These are phyloP conservation scores for Enteromius viviparus DNA, from an alignment of 2,797 vertebrate species.

Conservation along the genomic window DNA sequence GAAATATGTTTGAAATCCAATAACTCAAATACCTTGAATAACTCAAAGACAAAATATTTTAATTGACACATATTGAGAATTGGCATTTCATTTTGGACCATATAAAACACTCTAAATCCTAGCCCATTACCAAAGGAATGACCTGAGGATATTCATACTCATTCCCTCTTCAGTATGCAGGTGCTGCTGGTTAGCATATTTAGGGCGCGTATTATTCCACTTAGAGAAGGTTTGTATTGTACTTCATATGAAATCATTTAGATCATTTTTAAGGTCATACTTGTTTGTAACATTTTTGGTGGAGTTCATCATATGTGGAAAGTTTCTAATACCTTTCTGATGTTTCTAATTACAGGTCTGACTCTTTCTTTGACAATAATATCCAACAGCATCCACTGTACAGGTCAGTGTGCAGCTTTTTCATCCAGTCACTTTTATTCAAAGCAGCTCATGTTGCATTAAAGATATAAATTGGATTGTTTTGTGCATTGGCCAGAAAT, in stretches of 20 bases:
- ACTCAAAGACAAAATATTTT: not conserved
- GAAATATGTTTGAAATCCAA: not conserved
- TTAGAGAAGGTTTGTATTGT: constrained; percentile 17
- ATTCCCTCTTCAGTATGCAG: constrained; percentile 15
- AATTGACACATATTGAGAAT: not conserved
- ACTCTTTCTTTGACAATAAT: not conserved
- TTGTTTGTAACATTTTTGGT: constrained; percentile 26
- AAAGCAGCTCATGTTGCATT: not conserved
- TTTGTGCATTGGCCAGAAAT: not conserved
- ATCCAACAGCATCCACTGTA: not conserved
- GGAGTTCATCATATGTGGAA: constrained; percentile 12
- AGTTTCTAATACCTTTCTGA: constrained; percentile 12
- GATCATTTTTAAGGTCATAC: constrained; percentile 4
- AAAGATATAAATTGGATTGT: not conserved
- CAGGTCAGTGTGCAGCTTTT: constrained; percentile 1
- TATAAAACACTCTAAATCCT: not conserved
- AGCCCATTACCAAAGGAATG: constrained; percentile 30
- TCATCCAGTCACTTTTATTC: not conserved
- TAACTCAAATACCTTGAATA: not conserved
- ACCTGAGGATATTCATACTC: constrained; percentile 2
- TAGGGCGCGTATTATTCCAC: constrained; percentile 13
- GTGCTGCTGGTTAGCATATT: constrained; percentile 28
- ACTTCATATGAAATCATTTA: constrained; percentile 3
- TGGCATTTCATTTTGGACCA: constrained; percentile 23
- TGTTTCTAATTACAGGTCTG: constrained; percentile 11